Conservation (phyloP, 2,113 vertebrate species). For the Aspiorhynchus laticeps region DNA sequence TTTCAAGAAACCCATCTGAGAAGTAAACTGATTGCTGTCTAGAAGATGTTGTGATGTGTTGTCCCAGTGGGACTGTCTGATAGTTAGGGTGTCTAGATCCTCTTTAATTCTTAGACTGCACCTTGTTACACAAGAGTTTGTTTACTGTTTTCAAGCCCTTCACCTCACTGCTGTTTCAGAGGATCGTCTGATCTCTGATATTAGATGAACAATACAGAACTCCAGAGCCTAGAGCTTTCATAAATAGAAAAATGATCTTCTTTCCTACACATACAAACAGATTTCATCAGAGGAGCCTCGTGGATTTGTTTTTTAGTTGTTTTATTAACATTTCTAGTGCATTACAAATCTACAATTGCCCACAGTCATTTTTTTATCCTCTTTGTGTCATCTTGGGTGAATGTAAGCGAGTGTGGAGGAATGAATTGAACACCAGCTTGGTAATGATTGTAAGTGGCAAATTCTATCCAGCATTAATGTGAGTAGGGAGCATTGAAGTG, state of each 20-base stretch:
- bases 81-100: neutral
- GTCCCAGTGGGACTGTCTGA: neutral
- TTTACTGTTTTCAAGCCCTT: slow-evolving; percentile 4
- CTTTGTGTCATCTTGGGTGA: slow-evolving; percentile 20
- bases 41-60: neutral
- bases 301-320: neutral
- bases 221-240: slow-evolving; percentile 14
- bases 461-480: slow-evolving; percentile 44
- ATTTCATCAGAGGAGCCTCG: slow-evolving; percentile 6
- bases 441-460: slow-evolving; percentile 32
- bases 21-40: neutral
- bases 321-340: slow-evolving; percentile 22
- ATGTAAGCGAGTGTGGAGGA: slow-evolving; percentile 10
- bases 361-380: slow-evolving; percentile 28
- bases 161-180: neutral
- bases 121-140: neutral
- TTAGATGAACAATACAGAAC: slow-evolving; percentile 3
- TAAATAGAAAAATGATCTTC: slow-evolving; percentile 34
- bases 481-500: slow-evolving; percentile 36
- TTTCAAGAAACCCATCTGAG: neutral
- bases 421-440: slow-evolving; percentile 20
- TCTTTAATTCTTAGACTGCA: slow-evolving; percentile 19
- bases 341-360: slow-evolving; percentile 25
- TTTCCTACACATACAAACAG: slow-evolving; percentile 1
- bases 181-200: slow-evolving; percentile 10